phyloP scores from a whole-genome alignment of 2,797 vertebrate genomes.

The Periophthalmus magnuspinnatus region DNA sequence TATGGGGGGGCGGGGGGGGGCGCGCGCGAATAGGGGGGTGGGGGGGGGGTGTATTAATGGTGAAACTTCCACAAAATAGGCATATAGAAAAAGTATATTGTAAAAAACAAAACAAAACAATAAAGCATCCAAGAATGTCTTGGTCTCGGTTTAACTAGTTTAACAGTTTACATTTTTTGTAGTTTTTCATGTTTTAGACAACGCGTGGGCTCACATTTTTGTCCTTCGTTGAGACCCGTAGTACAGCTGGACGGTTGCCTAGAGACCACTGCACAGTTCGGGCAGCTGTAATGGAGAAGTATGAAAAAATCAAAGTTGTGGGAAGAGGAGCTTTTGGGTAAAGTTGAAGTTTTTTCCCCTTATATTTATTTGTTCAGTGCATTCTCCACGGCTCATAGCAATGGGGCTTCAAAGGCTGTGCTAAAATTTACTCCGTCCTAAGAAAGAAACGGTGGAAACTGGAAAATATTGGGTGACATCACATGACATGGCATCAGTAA shows the following conservation, averaged over 20 bases:
- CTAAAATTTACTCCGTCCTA: background rate
- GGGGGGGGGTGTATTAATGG: too few species aligned
- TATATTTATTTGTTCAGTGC: background rate
- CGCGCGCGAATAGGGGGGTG: too few species aligned
- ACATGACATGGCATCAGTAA: background rate
- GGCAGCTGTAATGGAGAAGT: conserved; percentile 89
- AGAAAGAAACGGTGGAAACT: background rate
- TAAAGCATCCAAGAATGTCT: too few species aligned
- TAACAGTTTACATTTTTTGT: too few species aligned
- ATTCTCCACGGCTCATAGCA: background rate
- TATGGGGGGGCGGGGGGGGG: too few species aligned
- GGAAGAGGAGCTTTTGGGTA: conserved; percentile 98
- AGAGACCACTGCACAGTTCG: conserved; percentile 66
- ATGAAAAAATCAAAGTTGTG: conserved; percentile 96
- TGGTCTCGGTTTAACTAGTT: too few species aligned
- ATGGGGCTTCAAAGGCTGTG: background rate
- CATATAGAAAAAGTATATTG: too few species aligned
- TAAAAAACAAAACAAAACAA: too few species aligned
- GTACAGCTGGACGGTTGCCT: conserved; percentile 73
- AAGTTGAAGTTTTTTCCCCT: conserved; percentile 43
- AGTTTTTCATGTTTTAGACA: background rate
- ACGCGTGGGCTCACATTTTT: conserved; percentile 30
- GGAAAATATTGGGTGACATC: background rate
- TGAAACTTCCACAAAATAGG: too few species aligned
- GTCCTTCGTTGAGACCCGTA: conserved; percentile 60